These are phyloP conservation scores for Drosophila arizonae DNA, from an alignment of 1,140 invertebrate genomes.

Conservation along the genomic window DNA sequence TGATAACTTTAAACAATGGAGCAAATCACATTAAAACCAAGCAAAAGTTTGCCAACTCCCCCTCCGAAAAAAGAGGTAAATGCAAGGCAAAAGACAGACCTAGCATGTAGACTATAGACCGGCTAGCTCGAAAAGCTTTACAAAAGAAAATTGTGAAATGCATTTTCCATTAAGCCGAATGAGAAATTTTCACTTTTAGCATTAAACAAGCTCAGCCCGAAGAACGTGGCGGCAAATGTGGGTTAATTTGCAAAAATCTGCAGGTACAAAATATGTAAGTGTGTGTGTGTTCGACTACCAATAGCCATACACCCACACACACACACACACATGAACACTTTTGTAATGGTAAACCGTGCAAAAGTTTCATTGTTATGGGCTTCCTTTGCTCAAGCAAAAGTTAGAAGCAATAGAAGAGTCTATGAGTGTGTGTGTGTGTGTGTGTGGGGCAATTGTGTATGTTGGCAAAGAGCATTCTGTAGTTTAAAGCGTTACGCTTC, in stretches of 20 bases:
- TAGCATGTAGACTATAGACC: not conserved
- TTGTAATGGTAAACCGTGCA: conserved; percentile 62
- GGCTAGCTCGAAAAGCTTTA: conserved; percentile 14
- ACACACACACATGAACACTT: conserved; percentile 8
- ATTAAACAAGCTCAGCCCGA: conserved; percentile 17
- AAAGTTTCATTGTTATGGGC: conserved; percentile 73
- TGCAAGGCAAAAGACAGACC: too few relatives aligned
- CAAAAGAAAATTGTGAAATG: conserved; percentile 51
- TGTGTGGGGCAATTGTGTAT: not conserved
- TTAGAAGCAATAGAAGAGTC: conserved; percentile 25
- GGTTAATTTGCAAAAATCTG: conserved; percentile 70
- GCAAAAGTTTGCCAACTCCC: conserved; percentile 46
- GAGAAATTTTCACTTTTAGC: conserved; percentile 38
- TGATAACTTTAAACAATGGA: conserved; percentile 20
- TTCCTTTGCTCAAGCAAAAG: conserved; percentile 49
- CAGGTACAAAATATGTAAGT: conserved; percentile 18
- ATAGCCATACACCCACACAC: too few relatives aligned
- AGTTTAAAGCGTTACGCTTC: conserved; percentile 65
- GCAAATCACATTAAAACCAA: conserved; percentile 43
- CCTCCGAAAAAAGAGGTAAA: not conserved
- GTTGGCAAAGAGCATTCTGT: conserved; percentile 54
- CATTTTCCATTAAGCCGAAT: conserved; percentile 45
- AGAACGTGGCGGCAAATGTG: conserved; percentile 65
- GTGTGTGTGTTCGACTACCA: not conserved
- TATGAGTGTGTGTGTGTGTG: not conserved